phyloP scores from a whole-genome alignment of 1,140 invertebrate species.

The Temnothorax nylanderi region DNA sequence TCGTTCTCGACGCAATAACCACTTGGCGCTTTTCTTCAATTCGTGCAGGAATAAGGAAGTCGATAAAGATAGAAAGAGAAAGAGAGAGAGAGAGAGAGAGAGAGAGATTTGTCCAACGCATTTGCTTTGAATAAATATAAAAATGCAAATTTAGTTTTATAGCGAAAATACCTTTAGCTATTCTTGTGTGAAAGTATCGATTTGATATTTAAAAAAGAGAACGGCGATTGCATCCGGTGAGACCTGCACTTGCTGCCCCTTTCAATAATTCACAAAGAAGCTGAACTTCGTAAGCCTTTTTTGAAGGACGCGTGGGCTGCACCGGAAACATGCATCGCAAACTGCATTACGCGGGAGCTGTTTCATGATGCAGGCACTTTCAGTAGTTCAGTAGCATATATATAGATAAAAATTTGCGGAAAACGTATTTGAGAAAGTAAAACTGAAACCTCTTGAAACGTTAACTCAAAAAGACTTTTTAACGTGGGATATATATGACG shows the following conservation, averaged over 20 bases:
- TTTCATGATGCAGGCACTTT: not conserved
- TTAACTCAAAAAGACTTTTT: not conserved
- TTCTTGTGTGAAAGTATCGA: not conserved
- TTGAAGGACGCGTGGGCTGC: slow-evolving; percentile 22
- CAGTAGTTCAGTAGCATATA: not conserved
- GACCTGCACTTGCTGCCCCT: not conserved
- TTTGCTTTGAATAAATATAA: slow-evolving; percentile 3
- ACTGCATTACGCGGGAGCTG: slow-evolving; percentile 4
- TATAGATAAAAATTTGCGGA: slow-evolving; percentile 9
- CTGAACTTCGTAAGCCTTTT: slow-evolving; percentile 1
- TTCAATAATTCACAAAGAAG: slow-evolving; percentile 7
- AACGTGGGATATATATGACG: not conserved
- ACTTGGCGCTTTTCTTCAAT: slow-evolving; percentile 77
- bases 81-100: not conserved
- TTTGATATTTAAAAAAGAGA: slow-evolving; percentile 34
- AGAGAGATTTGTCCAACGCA: not conserved
- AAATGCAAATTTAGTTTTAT: not conserved
- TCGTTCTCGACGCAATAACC: slow-evolving; percentile 64
- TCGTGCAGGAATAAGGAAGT: slow-evolving; percentile 81
- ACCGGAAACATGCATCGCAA: slow-evolving; percentile 44
- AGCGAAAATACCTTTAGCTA: not conserved
- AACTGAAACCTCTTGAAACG: not conserved
- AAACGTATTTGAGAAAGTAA: not conserved
- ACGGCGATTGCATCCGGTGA: not conserved
- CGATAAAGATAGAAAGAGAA: slow-evolving; percentile 77